Evolutionary conservation across 2,888 invertebrate species (phyloP).

Genomic region (Brachynemurus nebulosus): DNA sequence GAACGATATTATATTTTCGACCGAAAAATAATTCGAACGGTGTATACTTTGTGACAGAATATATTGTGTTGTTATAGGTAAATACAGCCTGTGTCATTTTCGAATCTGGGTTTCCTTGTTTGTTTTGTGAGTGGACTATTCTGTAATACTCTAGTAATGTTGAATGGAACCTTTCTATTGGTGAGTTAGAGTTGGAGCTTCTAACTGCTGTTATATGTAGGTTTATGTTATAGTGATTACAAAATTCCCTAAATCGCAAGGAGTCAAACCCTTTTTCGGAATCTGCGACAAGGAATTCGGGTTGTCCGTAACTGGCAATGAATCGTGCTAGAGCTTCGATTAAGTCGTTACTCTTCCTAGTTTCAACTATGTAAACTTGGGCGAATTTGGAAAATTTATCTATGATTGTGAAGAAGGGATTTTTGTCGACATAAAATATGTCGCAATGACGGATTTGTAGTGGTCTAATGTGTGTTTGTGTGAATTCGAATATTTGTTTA

Average conservation of each 20-base stretch:
- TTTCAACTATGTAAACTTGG: slow-evolving; percentile 12
- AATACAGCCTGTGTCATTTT: too few relatives aligned
- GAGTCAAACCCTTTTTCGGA: slow-evolving; percentile 18
- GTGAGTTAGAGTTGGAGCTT: slow-evolving; percentile 15
- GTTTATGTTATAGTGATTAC: slow-evolving; percentile 16
- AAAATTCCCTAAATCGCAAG: slow-evolving; percentile 13
- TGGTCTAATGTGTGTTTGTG: slow-evolving; percentile 6
- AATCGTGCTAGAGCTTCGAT: neutral
- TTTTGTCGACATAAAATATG: slow-evolving; percentile 8
- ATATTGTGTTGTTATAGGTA: too few relatives aligned
- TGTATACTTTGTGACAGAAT: too few relatives aligned
- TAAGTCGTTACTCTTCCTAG: neutral
- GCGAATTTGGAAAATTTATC: slow-evolving; percentile 18
- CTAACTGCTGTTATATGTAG: slow-evolving; percentile 14
- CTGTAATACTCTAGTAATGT: slow-evolving; percentile 11
- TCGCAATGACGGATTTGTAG: slow-evolving; percentile 7
- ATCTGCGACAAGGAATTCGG: slow-evolving; percentile 15
- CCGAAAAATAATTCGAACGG: too few relatives aligned
- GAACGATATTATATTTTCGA: too few relatives aligned
- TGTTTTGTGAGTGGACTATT: too few relatives aligned
- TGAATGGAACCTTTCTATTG: slow-evolving; percentile 16
- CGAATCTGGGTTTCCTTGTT: too few relatives aligned
- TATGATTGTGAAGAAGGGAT: slow-evolving; percentile 17
- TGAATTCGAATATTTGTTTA: slow-evolving; percentile 6
- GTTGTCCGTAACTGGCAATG: neutral